Evolutionary conservation across 2,888 invertebrate species (phyloP), one percentile per base, ranked within the genome.

Genomic region (Monochamus alternatus): DNA sequence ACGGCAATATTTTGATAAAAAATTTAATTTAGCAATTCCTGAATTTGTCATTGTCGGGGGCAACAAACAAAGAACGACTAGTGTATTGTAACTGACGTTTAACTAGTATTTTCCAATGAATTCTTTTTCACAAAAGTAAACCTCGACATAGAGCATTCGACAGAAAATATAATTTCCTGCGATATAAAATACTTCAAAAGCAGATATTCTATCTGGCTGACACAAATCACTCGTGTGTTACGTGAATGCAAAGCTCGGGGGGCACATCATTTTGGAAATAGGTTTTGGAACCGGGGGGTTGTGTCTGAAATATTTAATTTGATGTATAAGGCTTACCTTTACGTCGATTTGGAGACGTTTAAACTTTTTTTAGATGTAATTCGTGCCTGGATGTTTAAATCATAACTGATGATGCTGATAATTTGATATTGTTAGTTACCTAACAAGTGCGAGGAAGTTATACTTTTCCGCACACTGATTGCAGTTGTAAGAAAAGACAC

Each of bases 131-230:
- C 60, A 64, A 64, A 60, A 22, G 64, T 7, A 64, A 31, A 69
- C 60, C 69, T 30, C 60, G n/a, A 60, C 67, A 78, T 73, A 76
- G 76, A 73, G 72, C 71, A 75, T 14, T 47, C 43, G 52, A 69
- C 62, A 62, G 73, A 58, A 73, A 75, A 75, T 73, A 70, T 73
- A 70, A 78, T 78, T 73, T 78, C 62, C 69, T 64, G 55, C 66
- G 67, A 76, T 75, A 78, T 78, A 76, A 78, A 73, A 78, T 75
- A 67, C 78, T 75, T 76, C 78, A 73, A 76, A 76, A 70, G 75
- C 76, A 78, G 78, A 78, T 68, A 75, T 76, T 75, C 47, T 68
- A 73, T 51, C 74, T 71, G 73, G 38, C 63, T 75, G 74, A 73
- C 73, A 59, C 65, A 69, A 76, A 76, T 74, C 72, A 74, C 69